phyloP scores from a whole-genome alignment of 2,797 vertebrate species.

The Geotria australis region DNA sequence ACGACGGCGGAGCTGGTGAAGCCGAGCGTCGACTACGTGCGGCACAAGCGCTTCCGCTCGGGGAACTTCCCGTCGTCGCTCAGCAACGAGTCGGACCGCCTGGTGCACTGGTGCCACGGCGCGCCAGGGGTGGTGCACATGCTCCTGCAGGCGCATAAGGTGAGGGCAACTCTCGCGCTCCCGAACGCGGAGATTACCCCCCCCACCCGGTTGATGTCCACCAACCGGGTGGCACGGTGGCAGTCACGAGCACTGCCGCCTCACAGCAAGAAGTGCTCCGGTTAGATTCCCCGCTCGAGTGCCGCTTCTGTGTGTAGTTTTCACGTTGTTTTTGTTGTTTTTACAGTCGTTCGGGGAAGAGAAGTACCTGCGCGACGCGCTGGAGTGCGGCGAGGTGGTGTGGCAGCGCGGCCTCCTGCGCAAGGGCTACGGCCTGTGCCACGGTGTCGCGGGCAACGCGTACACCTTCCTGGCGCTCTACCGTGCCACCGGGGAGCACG shows the following conservation, averaged over 20 bases:
- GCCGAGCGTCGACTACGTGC: conserved; percentile 67
- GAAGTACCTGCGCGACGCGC: conserved; percentile 69
- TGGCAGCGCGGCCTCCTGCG: conserved; percentile 75
- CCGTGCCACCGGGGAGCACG: conserved; percentile 48
- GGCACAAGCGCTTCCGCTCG: conserved; percentile 70
- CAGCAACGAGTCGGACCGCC: conserved; percentile 68
- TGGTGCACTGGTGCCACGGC: conserved; percentile 92
- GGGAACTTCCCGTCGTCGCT: conserved; percentile 79
- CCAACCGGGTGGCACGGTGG: too few species aligned
- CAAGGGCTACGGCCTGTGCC: conserved; percentile 82
- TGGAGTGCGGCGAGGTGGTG: conserved; percentile 64
- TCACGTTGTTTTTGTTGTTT: conserved; percentile 2
- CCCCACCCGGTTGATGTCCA: too few species aligned
- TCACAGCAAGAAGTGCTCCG: rapidly evolving
- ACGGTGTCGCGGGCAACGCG: conserved; percentile 64
- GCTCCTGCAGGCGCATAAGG: conserved; percentile 58
- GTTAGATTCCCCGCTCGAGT: too few species aligned
- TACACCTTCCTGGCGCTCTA: conserved; percentile 76
- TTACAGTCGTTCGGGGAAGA: conserved; percentile 66
- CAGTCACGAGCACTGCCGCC: too few species aligned
- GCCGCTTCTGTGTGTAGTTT: conserved; percentile 1
- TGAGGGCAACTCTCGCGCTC: conserved; percentile 6
- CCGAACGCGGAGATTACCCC: too few species aligned
- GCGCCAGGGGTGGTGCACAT: conserved; percentile 56
- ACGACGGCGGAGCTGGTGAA: conserved; percentile 38